Base-by-base conservation (phyloP, 1,140 invertebrate genomes). In the Caenorhabditis latens region DNA sequence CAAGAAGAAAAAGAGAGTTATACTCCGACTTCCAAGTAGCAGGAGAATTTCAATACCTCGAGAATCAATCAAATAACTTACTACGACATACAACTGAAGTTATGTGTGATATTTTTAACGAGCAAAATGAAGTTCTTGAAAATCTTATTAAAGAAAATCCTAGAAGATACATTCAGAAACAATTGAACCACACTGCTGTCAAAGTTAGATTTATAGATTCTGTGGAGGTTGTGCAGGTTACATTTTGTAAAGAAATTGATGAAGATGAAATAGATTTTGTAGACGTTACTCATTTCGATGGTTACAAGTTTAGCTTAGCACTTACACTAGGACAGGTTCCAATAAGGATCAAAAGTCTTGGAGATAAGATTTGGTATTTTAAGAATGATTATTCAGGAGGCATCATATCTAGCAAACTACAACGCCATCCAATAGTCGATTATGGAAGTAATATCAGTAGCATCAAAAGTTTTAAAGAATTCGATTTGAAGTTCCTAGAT, bases 161-260 rank as follows among this genome's bases (percentile, higher is more conserved):
- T 5, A 84, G 84, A 43, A 67, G 84, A 57, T 84, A 84, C 21
- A 84, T 84, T 11, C 84, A 84, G 42, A 84, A 63, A 84, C 84
- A 84, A 43, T 84, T 65, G 75, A 89, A 89, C 48, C 42, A 89
- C 85, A 2, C 55, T 13, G 83, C 84, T 1, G 71, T 84, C 16
- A 84, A 57, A 65, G 84, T 84, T 9, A 84, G 63, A 61, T 7
- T 84, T 42, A 58, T 84, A 11, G 82, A 57, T 63, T 40, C 83
- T 84, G 13, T 2, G 2, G 42, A 84, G 19, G 58, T 84, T 43
- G 84, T 89, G 75, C 50, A 89, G 57, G 88, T 89, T n/a, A 89
- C 53, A 84, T 89, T 88, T 55, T 89, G 88, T 43, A 84, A 89
- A 89, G 87, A 89, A 89, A 89, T 89, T 67, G 82, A 84, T 71